Conservation (phyloP, 2,888 invertebrate genomes). For the Euzophera pinguis region DNA sequence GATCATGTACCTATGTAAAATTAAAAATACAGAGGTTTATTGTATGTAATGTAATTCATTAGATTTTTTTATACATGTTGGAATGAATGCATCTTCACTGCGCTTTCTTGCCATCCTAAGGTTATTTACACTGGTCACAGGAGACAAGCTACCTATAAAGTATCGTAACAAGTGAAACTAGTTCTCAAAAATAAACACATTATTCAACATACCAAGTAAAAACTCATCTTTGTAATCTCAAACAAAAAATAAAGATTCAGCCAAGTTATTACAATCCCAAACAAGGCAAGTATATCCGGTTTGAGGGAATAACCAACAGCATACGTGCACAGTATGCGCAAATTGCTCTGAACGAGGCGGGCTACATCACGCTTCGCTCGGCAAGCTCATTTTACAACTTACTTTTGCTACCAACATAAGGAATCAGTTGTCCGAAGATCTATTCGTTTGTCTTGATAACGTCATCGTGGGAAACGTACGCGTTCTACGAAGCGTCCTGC, state of each 20-base stretch:
- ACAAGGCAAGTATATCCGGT: slow-evolving; percentile 51
- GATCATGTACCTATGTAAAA: no score
- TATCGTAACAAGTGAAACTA: not conserved
- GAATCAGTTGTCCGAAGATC: slow-evolving; percentile 14
- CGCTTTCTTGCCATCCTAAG: no score
- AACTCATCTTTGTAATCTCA: slow-evolving; percentile 33
- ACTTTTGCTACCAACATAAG: slow-evolving; percentile 13
- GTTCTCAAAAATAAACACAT: not conserved
- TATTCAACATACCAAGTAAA: slow-evolving; percentile 26
- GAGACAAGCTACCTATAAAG: no score
- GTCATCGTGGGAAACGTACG: slow-evolving; percentile 50
- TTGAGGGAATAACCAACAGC: slow-evolving; percentile 61
- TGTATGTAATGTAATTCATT: no score
- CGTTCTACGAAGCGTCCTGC: slow-evolving; percentile 45
- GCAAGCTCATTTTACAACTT: slow-evolving; percentile 8
- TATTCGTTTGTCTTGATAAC: slow-evolving; percentile 29
- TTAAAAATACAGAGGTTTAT: no score
- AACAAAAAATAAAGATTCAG: slow-evolving; percentile 37
- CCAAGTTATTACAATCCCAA: slow-evolving; percentile 33
- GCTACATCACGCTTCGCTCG: slow-evolving; percentile 33
- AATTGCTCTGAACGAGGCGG: slow-evolving; percentile 39
- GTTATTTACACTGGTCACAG: no score
- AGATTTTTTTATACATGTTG: no score
- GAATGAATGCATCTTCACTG: no score
- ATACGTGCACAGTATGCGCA: slow-evolving; percentile 50